Percentiles rank a stretch among this genome's conserved stretches.
phyloP scores from a whole-genome alignment of 1,140 invertebrate species.

The Popillia japonica region DNA sequence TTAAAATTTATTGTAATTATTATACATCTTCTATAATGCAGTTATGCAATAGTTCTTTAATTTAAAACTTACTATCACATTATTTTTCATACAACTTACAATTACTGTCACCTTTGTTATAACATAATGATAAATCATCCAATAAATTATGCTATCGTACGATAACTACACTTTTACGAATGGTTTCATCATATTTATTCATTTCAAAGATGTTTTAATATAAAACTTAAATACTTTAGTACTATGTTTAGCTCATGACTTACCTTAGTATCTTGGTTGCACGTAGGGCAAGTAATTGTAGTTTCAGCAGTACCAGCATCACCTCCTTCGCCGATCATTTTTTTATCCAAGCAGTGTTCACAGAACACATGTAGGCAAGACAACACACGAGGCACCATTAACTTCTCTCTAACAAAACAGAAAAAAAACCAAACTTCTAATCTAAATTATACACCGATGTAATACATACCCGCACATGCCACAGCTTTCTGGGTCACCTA shows the following conservation, averaged over 20 bases:
- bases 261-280: conserved; percentile 84
- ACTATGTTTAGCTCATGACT: neutral
- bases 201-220: no score
- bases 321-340: conserved; percentile 74
- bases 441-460: neutral
- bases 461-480: conserved; percentile 57
- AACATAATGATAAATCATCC: no score
- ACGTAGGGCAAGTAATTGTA: conserved; percentile 76
- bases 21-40: no score
- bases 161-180: no score
- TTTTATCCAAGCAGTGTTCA: conserved; percentile 84
- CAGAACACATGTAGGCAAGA: conserved; percentile 94
- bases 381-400: conserved; percentile 83
- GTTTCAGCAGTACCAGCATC: conserved; percentile 68
- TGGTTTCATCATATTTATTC: no score
- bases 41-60: no score
- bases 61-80: no score
- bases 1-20: no score
- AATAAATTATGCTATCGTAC: no score
- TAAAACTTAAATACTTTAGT: no score
- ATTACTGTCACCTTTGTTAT: no score
- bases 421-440: neutral
- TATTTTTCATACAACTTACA: no score
- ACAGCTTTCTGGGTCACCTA: conserved; percentile 58
- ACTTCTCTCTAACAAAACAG: conserved; percentile 70